Base-by-base conservation (phyloP, 2,113 vertebrate genomes). In the Barbus barbus region DNA sequence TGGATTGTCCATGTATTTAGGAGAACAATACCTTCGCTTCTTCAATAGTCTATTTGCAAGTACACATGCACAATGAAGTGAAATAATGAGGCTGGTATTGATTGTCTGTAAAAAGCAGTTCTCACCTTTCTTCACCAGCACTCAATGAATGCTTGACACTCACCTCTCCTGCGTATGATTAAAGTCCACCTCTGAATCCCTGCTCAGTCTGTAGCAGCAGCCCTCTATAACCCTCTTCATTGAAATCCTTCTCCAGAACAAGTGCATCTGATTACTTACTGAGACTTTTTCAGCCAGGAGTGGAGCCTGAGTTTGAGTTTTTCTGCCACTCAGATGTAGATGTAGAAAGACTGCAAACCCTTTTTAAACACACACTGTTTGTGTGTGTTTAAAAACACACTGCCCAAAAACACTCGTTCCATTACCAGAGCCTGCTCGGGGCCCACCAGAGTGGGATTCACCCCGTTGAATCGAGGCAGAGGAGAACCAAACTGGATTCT, bases 131-230 rank as follows among this genome's bases (percentile, higher is more conserved):
- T n/a, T 53, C 9, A 4, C 26, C 8, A 41, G 8, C 53, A 5
- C 33, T 78, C 53, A 78, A 44, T 61, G 77, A 78, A 36, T 5
- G 56, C 56, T 78, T 12, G 14, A 78, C 53, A 38, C 56, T 58
- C 12, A 61, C 33, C 56, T 61, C 56, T 61, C 33, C 22, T 38
- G 31, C n/a, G n/a, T n/a, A n/a, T n/a, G n/a, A n/a, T n/a, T n/a
- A n/a, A n/a, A n/a, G n/a, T n/a, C n/a, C n/a, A n/a, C 53, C 24
- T 44, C 4, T 22, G 51, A 56, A 56, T 56, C 6, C 51, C 16
- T n/a, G 33, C 28, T 56, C 48, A 58, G 28, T 58, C 48, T 58
- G 6, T 53, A 14, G 24, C 46, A 53, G 8, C 12, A n/a, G n/a
- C n/a, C n/a, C n/a, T n/a, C n/a, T n/a, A n/a, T n/a, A n/a, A 78